A percentile compares a stretch with the other conserved stretches of the same genome.
Evolutionary conservation across 2,113 vertebrate genomes (phyloP).

Genomic region (Silurus meridionalis): DNA sequence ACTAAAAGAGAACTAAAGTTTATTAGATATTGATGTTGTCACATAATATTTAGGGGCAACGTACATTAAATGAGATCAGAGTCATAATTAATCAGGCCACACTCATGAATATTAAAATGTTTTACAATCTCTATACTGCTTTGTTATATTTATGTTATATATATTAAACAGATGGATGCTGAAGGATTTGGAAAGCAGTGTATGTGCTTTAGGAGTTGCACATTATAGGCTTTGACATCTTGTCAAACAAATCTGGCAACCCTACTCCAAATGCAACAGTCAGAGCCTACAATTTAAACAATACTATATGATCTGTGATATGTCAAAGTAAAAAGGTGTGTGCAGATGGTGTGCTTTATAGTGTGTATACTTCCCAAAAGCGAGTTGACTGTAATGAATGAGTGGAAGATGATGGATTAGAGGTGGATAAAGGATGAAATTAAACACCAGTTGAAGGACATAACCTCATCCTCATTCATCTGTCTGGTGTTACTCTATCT

Average conservation of each 20-base stretch:
- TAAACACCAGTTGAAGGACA: constrained; percentile 42
- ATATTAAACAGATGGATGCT: background rate
- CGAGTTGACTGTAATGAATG: constrained; percentile 42
- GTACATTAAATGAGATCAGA: too few species aligned
- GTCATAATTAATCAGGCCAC: background rate
- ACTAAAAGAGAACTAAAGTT: too few species aligned
- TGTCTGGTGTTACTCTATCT: constrained; percentile 13
- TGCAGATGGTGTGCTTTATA: background rate
- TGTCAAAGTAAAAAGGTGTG: background rate
- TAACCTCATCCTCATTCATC: constrained; percentile 53
- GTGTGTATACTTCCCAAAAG: background rate
- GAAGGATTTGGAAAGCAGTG: background rate
- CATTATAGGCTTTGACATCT: background rate
- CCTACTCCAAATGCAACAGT: background rate
- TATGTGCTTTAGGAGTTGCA: background rate
- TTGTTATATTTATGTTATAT: background rate
- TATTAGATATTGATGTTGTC: too few species aligned
- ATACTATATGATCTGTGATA: background rate
- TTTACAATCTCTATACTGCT: background rate
- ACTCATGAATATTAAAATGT: background rate
- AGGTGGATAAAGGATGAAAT: constrained; percentile 57
- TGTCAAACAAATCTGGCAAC: background rate
- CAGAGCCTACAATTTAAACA: background rate
- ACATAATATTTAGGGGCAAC: too few species aligned
- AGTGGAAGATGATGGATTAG: constrained; percentile 64